These are phyloP conservation scores for Helicorthomorpha holstii DNA, from an alignment of 1,140 invertebrate species.

Conservation along the genomic window DNA sequence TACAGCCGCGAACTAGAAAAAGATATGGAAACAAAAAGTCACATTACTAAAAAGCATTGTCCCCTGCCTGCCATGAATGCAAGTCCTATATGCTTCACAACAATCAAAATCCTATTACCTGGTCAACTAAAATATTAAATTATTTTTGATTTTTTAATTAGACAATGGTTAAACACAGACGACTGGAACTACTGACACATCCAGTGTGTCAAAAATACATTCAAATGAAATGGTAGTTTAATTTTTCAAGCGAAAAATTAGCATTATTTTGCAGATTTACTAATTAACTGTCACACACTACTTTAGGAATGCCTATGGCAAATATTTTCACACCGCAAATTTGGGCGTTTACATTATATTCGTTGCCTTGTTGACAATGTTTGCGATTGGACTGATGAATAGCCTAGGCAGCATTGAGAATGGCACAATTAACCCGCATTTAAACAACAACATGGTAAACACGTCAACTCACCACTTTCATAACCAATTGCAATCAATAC, in stretches of 20 bases:
- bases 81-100: neutral
- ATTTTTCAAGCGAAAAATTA: neutral
- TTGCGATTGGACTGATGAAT: constrained; percentile 28
- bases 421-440: too few species aligned
- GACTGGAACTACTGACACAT: constrained; percentile 61
- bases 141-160: constrained; percentile 19
- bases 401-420: neutral
- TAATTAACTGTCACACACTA: neutral
- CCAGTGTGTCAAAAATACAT: constrained; percentile 65
- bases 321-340: constrained; percentile 62
- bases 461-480: too few species aligned
- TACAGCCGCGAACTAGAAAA: constrained; percentile 2
- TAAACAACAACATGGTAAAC: too few species aligned
- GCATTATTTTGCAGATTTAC: neutral
- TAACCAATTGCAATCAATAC: too few species aligned
- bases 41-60: neutral
- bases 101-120: neutral
- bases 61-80: constrained; percentile 8
- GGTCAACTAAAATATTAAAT: neutral
- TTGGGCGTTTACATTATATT: constrained; percentile 55
- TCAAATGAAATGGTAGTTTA: constrained; percentile 62
- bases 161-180: constrained; percentile 65
- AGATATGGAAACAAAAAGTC: constrained; percentile 3
- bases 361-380: constrained; percentile 49
- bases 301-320: constrained; percentile 40